These are phyloP conservation scores for Ecliptopera silaceata DNA, from an alignment of 2,888 invertebrate genomes.

Conservation along the genomic window DNA sequence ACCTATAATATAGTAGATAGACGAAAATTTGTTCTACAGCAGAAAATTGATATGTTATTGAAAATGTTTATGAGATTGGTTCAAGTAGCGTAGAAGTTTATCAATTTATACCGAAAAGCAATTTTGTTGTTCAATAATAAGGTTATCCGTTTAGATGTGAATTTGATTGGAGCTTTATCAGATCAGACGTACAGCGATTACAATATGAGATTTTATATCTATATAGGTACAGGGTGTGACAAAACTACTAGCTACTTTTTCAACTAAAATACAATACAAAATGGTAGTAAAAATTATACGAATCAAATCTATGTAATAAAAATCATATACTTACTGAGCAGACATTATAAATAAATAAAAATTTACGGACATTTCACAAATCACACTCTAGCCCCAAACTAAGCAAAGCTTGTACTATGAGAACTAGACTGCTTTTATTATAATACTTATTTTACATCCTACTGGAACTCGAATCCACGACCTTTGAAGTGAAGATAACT, in stretches of 20 bases:
- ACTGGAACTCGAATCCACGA: slow-evolving; percentile 31
- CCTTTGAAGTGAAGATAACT: slow-evolving; percentile 16
- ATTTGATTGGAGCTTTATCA: slow-evolving; percentile 18
- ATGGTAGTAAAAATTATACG: no score
- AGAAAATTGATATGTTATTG: slow-evolving; percentile 22
- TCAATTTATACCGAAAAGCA: slow-evolving; percentile 24
- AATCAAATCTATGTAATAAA: slow-evolving; percentile 24
- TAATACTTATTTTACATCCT: slow-evolving; percentile 28
- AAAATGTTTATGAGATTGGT: slow-evolving; percentile 27
- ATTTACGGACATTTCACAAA: no score
- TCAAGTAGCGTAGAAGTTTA: slow-evolving; percentile 26
- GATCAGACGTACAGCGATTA: slow-evolving; percentile 5
- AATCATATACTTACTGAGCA: slow-evolving; percentile 28
- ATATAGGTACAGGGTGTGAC: no score
- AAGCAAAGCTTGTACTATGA: no score
- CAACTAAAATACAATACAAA: no score
- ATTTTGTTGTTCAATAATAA: slow-evolving; percentile 22
- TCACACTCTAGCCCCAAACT: no score
- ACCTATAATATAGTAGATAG: no score
- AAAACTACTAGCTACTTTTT: no score
- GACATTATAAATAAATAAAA: no score
- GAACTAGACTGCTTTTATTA: no score
- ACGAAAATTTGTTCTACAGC: not conserved
- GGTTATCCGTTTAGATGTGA: slow-evolving; percentile 17
- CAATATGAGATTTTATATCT: no score